Evolutionary conservation across 2,113 vertebrate species (phyloP), one percentile per base, ranked within the genome.

Genomic region (Indri indri): DNA sequence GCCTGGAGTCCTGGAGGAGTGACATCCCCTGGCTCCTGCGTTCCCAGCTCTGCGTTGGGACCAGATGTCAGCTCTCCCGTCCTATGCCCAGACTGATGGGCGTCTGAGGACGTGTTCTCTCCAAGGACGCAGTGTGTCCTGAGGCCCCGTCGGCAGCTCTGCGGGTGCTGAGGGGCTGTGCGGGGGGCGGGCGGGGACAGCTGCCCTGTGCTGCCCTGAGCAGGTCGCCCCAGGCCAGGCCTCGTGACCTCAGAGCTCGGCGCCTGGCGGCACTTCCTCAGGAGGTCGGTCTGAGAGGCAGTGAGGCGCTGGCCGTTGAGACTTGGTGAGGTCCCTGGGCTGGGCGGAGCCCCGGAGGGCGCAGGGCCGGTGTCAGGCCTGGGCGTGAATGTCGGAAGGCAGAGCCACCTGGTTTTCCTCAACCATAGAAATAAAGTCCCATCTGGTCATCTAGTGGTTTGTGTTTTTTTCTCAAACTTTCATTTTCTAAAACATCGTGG

Each of bases 231-330:
- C 20, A 34, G 63, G 13, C 30, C 30, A 32, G 63, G 32, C 40
- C 30, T 57, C 18, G 5, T 0, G 6, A 1, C 1, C 47, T 54
- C 2, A 2, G 2, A 50, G 57, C n/a, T 52, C 20, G 1, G 5
- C n/a, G 25, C 50, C 30, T 18, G 8, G 1, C 17, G 7, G 7
- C 17, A 2, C 42, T 23, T 10, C 50, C 47, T 37, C 50, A 3
- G 18, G 20, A 17, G 27, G 70, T 27, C 13, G 8, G 23, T 4
- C 59, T 30, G 17, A 27, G n/a, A 34, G 45, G n/a, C 42, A 42
- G 42, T 0, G 45, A 30, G 63, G 25, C n/a, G 32, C 71, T 68
- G 27, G 27, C 73, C n/a, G 40, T 9, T 4, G 20, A 32, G 52
- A 27, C 45, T 6, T 42, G 57, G 8, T 1, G 32, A 40, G 18